Evolutionary conservation across 2,113 vertebrate species (phyloP).

Genomic region (Carlito syrichta): DNA sequence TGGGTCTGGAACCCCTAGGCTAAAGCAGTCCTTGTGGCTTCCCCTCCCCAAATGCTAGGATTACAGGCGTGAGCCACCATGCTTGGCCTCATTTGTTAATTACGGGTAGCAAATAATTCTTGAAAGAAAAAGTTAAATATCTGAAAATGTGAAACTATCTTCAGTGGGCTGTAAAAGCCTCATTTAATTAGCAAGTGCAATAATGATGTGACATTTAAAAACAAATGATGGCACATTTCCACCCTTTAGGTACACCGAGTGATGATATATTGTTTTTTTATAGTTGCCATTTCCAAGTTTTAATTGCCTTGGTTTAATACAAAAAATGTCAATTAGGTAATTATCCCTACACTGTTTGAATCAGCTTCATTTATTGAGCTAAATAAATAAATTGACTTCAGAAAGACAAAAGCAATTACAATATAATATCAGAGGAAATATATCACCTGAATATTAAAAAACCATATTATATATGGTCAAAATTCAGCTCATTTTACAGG

Average conservation of each 20-base stretch:
- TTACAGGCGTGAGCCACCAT: too few relatives aligned
- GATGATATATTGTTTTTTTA: constrained; percentile 57
- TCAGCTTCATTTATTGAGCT: constrained; percentile 57
- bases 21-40: too few relatives aligned
- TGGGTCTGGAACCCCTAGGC: too few relatives aligned
- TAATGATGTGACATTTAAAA: constrained; percentile 55
- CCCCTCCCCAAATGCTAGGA: too few relatives aligned
- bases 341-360: constrained; percentile 27
- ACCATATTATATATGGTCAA: neutral
- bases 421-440: constrained; percentile 19
- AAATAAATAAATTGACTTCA: constrained; percentile 40
- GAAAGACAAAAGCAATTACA: constrained; percentile 58
- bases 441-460: neutral
- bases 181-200: constrained; percentile 47
- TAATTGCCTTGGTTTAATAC: constrained; percentile 59
- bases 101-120: neutral
- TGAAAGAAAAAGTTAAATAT: neutral
- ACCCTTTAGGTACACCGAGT: constrained; percentile 35
- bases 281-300: constrained; percentile 50
- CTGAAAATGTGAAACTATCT: constrained; percentile 41
- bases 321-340: constrained; percentile 34
- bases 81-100: neutral
- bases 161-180: constrained; percentile 1
- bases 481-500: constrained; percentile 4
- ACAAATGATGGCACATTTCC: constrained; percentile 48